These are phyloP conservation scores for Dynastes tityus DNA, from an alignment of 2,888 invertebrate species.

Conservation along the genomic window DNA sequence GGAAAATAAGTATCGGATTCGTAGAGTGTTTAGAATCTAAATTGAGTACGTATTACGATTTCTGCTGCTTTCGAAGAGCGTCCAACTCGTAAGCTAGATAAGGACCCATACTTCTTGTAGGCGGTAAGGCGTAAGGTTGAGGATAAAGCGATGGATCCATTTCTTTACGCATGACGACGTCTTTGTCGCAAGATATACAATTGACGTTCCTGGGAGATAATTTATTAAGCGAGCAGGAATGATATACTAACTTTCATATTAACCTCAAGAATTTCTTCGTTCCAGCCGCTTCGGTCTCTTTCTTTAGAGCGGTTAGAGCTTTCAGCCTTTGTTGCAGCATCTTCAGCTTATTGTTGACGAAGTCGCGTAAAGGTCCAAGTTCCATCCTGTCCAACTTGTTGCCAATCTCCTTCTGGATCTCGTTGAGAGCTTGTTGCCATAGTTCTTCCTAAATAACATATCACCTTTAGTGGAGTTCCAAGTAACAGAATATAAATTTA, in stretches of 20 bases:
- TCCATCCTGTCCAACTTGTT: conserved; percentile 79
- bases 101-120: conserved; percentile 77
- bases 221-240: background rate
- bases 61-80: conserved; percentile 71
- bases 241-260: background rate
- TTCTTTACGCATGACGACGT: conserved; percentile 80
- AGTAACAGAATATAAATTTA: conserved; percentile 57
- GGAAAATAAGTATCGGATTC: conserved; percentile 46
- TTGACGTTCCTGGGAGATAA: conserved; percentile 75
- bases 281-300: conserved; percentile 82
- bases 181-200: conserved; percentile 85
- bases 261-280: conserved; percentile 79
- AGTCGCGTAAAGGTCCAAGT: conserved; percentile 77
- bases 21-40: background rate
- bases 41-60: conserved; percentile 65
- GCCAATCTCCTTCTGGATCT: conserved; percentile 79
- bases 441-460: conserved; percentile 72
- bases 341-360: conserved; percentile 76
- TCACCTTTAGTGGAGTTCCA: background rate
- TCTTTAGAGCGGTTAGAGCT: conserved; percentile 74
- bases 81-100: conserved; percentile 83
- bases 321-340: conserved; percentile 77
- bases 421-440: conserved; percentile 79
- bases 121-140: conserved; percentile 73
- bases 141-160: conserved; percentile 71